Evolutionary conservation across 2,888 invertebrate species (phyloP).

Genomic region (Halictus quadricinctus): DNA sequence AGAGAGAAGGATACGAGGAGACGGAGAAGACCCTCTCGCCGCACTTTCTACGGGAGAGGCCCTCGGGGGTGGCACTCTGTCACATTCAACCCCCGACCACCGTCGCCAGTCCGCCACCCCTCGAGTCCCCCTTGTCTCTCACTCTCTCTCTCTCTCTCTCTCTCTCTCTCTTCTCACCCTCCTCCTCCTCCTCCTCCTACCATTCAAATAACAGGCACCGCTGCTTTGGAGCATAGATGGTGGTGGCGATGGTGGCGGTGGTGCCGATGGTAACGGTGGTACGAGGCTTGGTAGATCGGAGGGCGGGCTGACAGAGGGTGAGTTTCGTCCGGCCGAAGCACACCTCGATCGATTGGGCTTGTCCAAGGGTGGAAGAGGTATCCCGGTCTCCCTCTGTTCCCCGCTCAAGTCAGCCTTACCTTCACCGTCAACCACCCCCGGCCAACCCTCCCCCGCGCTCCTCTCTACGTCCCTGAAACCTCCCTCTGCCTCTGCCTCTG

Average conservation of each 20-base stretch:
- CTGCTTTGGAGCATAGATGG: conserved; percentile 70
- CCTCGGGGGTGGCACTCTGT: conserved; percentile 81
- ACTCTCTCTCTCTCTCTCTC: neutral
- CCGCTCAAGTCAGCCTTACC: conserved; percentile 38
- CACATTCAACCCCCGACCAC: conserved; percentile 80
- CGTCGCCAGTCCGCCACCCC: conserved; percentile 66
- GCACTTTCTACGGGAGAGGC: conserved; percentile 79
- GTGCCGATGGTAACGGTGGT: conserved; percentile 63
- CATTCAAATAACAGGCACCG: conserved; percentile 81
- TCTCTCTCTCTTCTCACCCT: conserved; percentile 1
- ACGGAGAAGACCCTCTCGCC: conserved; percentile 75
- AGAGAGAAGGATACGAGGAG: conserved; percentile 35
- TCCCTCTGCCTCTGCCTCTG: conserved; percentile 24
- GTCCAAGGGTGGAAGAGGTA: conserved; percentile 81
- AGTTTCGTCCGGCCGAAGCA: conserved; percentile 82
- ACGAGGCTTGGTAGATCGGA: conserved; percentile 59
- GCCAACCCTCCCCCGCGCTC: conserved; percentile 26
- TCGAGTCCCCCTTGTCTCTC: conserved; percentile 6
- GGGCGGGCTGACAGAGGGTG: conserved; percentile 77
- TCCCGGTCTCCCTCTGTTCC: conserved; percentile 40
- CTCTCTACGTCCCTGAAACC: conserved; percentile 18
- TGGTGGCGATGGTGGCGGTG: conserved; percentile 57
- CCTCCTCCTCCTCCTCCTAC: conserved; percentile 48
- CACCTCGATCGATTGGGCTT: conserved; percentile 83
- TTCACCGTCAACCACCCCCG: conserved; percentile 21